phyloP scores from a whole-genome alignment of 2,888 invertebrate genomes.

The Drosophila eohydei region DNA sequence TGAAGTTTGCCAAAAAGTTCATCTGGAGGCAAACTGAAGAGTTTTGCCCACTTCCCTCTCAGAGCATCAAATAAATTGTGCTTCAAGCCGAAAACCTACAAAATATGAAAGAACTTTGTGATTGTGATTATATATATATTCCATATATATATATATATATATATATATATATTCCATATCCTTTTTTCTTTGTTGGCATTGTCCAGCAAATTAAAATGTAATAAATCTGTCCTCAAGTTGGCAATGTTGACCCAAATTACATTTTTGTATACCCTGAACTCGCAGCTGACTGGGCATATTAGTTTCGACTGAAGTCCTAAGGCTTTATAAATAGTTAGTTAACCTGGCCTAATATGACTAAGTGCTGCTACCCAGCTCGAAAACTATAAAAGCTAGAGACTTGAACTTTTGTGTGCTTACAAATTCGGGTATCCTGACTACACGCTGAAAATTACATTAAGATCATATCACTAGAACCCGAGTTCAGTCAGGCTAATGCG shows the following conservation, averaged over 20 bases:
- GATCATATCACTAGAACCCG: background rate
- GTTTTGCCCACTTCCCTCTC: background rate
- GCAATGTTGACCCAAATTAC: conserved; percentile 51
- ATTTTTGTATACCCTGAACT: conserved; percentile 16
- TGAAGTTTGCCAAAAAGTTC: conserved; percentile 38
- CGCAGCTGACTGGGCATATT: background rate
- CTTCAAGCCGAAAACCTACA: conserved; percentile 19
- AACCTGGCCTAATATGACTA: background rate
- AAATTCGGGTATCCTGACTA: accelerated
- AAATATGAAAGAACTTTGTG: conserved; percentile 26
- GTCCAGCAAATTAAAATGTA: conserved; percentile 68
- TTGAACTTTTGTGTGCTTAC: background rate
- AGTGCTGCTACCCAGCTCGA: background rate
- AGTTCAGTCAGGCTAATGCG: background rate
- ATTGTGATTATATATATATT: conserved; percentile 20
- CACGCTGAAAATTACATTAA: background rate
- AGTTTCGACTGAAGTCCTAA: background rate
- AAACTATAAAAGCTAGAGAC: background rate
- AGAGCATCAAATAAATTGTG: conserved; percentile 18
- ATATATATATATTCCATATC: conserved; percentile 2
- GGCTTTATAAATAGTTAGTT: background rate
- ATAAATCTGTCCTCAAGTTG: conserved; percentile 70
- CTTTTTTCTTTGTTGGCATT: conserved; percentile 1
- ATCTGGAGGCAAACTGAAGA: conserved; percentile 18
- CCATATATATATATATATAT: background rate